Percentiles rank a stretch among this genome's conserved stretches.
Conservation (phyloP, 2,113 vertebrate genomes). For the Carollia perspicillata region DNA sequence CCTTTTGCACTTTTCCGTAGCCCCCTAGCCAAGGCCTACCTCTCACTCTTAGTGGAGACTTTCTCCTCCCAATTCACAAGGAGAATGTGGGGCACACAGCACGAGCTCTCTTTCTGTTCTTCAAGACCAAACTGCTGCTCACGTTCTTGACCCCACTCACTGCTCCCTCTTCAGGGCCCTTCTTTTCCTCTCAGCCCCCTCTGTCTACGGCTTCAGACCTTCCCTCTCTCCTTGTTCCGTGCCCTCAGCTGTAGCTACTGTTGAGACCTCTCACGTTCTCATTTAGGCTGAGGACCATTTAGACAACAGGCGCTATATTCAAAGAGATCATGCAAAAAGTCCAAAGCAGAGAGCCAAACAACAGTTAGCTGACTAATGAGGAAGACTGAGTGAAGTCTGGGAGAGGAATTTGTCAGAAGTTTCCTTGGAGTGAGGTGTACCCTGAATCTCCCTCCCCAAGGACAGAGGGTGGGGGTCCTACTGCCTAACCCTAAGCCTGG, state of each 20-base stretch:
- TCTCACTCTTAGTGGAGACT: background rate
- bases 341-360: background rate
- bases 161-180: background rate
- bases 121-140: background rate
- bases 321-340: background rate
- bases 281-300: background rate
- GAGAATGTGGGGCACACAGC: background rate
- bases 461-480: background rate
- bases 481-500: background rate
- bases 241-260: fast-evolving
- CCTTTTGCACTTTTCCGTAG: background rate
- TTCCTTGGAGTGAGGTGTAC: background rate
- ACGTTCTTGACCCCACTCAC: fast-evolving
- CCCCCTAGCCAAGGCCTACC: background rate
- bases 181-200: background rate
- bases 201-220: background rate
- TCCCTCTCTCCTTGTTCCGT: background rate
- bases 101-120: background rate
- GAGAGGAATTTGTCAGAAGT: background rate
- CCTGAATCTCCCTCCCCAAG: background rate
- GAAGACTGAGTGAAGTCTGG: background rate
- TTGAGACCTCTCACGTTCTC: background rate
- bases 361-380: background rate
- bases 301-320: background rate
- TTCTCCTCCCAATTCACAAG: background rate